A percentile compares a stretch with the other conserved stretches of the same genome.
Evolutionary conservation across 2,888 invertebrate species (phyloP).

Genomic region (Acanthosepion lycidas): DNA sequence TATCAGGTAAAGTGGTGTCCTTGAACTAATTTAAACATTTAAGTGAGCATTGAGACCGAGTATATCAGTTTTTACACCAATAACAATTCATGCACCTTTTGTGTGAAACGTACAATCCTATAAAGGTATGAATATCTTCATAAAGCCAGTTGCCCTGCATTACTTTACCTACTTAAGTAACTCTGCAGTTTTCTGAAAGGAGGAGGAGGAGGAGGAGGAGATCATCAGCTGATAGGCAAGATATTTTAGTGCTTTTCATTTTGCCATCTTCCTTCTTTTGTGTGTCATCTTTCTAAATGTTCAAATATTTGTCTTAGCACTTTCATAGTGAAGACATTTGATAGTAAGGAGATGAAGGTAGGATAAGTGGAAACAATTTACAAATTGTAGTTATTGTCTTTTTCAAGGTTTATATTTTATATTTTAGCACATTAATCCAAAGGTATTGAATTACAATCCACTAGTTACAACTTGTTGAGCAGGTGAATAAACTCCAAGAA

Average conservation of each 20-base stretch:
- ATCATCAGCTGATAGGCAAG: neutral
- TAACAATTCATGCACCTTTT: too few relatives aligned
- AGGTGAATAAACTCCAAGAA: neutral
- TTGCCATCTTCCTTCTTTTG: neutral
- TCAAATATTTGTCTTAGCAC: slow-evolving; percentile 33
- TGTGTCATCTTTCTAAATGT: slow-evolving; percentile 33
- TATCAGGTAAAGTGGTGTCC: neutral
- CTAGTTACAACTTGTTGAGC: neutral
- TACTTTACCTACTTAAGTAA: neutral
- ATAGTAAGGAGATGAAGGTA: neutral
- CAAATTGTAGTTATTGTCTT: neutral
- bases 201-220: neutral
- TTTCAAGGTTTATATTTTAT: neutral
- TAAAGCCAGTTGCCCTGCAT: neutral
- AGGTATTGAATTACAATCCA: neutral
- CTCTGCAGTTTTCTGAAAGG: neutral
- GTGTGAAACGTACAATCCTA: too few relatives aligned
- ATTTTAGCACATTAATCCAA: neutral
- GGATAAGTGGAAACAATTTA: neutral
- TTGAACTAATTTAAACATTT: too few relatives aligned
- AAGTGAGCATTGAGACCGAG: neutral
- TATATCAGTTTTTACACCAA: neutral
- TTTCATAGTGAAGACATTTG: slow-evolving; percentile 16
- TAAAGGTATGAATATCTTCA: too few relatives aligned
- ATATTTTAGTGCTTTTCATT: neutral